Conservation (phyloP, 2,113 vertebrate species). For the Empidonax traillii region DNA sequence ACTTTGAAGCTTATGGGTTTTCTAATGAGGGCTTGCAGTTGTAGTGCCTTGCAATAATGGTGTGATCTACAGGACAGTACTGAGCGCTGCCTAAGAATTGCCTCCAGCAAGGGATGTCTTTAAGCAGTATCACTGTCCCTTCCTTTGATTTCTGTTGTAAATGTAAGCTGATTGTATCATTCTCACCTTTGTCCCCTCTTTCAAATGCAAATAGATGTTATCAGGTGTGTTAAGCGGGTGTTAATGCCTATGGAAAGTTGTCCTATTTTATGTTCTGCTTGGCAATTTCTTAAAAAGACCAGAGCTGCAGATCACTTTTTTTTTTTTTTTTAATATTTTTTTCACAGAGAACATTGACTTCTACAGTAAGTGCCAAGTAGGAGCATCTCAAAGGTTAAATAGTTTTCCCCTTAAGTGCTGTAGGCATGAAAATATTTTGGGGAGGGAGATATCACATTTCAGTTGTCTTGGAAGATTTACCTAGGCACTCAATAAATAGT, state of each 20-base stretch:
- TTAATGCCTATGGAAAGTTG: not conserved
- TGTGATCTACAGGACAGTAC: not conserved
- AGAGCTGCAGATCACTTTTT: not conserved
- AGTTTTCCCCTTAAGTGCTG: not conserved
- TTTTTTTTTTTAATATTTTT: not conserved
- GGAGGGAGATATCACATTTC: not conserved
- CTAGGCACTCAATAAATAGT: not conserved
- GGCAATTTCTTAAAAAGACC: not conserved
- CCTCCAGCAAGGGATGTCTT: not conserved
- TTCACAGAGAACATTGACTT: not conserved
- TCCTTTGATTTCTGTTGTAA: not conserved
- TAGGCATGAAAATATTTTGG: not conserved
- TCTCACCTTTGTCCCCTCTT: not conserved
- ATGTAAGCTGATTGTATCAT: not conserved
- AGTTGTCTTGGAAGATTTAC: not conserved
- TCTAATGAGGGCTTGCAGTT: not conserved
- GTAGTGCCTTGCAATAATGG: fast-evolving
- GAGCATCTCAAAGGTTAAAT: not conserved
- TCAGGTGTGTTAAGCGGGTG: not conserved
- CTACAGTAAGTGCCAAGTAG: not conserved
- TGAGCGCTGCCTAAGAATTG: not conserved
- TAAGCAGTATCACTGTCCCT: not conserved
- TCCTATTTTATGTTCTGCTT: not conserved
- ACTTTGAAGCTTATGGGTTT: not conserved
- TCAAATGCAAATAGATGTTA: not conserved